Percentiles rank a stretch among this genome's conserved stretches.
phyloP scores from a whole-genome alignment of 2,888 invertebrate species.

The Laothoe populi region DNA sequence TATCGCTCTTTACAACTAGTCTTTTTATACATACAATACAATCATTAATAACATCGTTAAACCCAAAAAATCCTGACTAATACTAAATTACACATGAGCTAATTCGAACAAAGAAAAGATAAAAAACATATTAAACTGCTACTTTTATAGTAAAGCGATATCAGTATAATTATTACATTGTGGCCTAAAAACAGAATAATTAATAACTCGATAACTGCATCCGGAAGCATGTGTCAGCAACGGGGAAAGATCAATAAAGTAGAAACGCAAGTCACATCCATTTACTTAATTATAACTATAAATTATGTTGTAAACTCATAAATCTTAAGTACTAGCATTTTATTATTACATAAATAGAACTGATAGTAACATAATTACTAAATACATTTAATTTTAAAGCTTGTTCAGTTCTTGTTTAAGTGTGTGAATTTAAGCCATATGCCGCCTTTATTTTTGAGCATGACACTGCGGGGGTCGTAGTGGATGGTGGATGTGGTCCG shows the following conservation, averaged over 20 bases:
- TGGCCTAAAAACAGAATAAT: constrained; percentile 17
- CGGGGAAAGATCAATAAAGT: constrained; percentile 3
- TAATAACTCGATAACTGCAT: constrained; percentile 22
- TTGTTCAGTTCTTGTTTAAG: neutral
- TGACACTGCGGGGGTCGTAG: constrained; percentile 76
- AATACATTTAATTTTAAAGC: constrained; percentile 6
- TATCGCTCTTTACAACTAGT: neutral
- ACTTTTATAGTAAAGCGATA: neutral
- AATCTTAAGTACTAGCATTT: constrained; percentile 5
- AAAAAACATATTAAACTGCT: neutral
- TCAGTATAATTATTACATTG: constrained; percentile 1
- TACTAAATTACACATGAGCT: neutral
- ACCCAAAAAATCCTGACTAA: neutral
- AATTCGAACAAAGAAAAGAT: neutral
- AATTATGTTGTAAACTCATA: neutral
- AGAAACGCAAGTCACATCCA: neutral
- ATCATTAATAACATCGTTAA: neutral
- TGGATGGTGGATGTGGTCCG: constrained; percentile 66
- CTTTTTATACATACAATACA: neutral
- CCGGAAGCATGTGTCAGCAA: constrained; percentile 3
- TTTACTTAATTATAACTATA: constrained; percentile 12
- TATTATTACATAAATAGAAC: neutral
- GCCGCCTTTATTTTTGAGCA: constrained; percentile 78
- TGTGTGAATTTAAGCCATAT: constrained; percentile 67
- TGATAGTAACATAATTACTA: neutral